A percentile compares a stretch with the other conserved stretches of the same genome.
Evolutionary conservation across 2,113 vertebrate genomes (phyloP).

Genomic region (Baryphthengus martii): DNA sequence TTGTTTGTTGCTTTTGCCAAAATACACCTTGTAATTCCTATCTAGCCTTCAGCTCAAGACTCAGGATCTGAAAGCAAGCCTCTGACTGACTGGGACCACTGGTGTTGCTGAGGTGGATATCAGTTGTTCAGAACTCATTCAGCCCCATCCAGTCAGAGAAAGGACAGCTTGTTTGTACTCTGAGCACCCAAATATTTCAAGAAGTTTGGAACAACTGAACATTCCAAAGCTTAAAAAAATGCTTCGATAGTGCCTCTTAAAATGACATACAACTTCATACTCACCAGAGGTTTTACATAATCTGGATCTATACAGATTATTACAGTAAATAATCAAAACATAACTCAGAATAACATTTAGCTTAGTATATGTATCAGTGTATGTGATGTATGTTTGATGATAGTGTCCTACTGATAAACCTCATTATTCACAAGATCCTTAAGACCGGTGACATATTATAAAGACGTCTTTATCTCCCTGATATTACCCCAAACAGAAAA

Average conservation of each 20-base stretch:
- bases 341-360: not conserved
- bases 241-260: not conserved
- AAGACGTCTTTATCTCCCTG: not conserved
- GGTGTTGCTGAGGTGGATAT: not conserved
- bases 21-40: not conserved
- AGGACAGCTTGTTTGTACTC: not conserved
- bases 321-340: not conserved
- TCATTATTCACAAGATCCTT: not conserved
- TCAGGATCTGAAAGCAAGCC: not conserved
- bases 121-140: not conserved
- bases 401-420: not conserved
- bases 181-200: not conserved
- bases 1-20: not conserved
- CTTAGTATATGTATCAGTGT: not conserved
- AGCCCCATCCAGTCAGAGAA: not conserved
- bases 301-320: not conserved
- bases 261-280: not conserved
- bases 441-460: not conserved
- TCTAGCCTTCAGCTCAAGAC: not conserved
- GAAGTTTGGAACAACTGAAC: not conserved
- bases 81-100: not conserved
- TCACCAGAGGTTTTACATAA: not conserved
- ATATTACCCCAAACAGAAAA: not conserved
- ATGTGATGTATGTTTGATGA: not conserved
- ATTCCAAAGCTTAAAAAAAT: not conserved